Base-by-base conservation (phyloP, 2,888 invertebrate species). In the Choristoneura rosaceana region DNA sequence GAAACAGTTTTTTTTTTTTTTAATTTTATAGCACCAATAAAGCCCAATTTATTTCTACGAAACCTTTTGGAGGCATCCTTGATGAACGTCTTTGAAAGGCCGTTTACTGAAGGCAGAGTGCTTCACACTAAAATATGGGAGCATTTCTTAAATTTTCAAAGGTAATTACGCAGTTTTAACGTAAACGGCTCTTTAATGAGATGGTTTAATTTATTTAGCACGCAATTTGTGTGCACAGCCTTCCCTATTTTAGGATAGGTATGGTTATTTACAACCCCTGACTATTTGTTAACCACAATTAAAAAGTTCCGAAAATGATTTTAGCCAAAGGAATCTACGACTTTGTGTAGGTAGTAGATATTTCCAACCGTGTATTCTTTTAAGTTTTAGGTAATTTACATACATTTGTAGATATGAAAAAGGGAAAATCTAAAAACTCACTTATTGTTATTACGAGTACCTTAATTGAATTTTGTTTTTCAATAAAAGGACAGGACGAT, bases 61-160 rank as follows among this genome's bases (percentile, higher is more conserved):
- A 69, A 63, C 38, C 15, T 38, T 73, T 68, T 64, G 45, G 50
- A 45, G 12, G 60, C 55, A n/a, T 17, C 61, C 55, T 12, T 71
- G 67, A 71, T 68, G 71, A 68, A 71, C 67, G 71, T 71, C 67
- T 73, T 64, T 69, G 17, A 59, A 34, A 69, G 68, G 69, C 43
- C 73, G 63, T 73, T 73, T 34, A 50, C 64, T 14, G 43, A 12
- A 68, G 14, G 68, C 63, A 55, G 59, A 47, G 68, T 68, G 34
- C 64, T 73, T 59, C 33, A 59, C 69, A 69, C 61, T 60, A 73
- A 73, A 64, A 69, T 73, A 77, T 76, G 71, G 70, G 74, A 70
- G 79, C 78, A 81, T 83, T 80, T 79, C 80, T 85, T 82, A 82
- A 85, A 86, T 83, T 83, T 82, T 79, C 80, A 81, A 83, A 84